Percentiles rank a stretch among this genome's conserved stretches.
These are phyloP conservation scores for Martes martes DNA, from an alignment of 2,113 vertebrate species.

Conservation along the genomic window DNA sequence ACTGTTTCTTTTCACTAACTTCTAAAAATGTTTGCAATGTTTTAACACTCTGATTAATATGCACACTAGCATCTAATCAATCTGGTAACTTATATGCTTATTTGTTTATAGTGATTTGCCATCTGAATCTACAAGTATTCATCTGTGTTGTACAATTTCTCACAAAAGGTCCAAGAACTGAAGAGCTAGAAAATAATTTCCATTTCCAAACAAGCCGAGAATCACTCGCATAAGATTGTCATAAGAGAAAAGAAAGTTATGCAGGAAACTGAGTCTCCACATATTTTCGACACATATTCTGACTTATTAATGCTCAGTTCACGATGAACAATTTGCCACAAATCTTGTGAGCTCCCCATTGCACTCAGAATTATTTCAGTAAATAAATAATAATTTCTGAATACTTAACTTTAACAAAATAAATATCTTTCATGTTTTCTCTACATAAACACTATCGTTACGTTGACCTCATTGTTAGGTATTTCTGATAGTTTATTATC, in stretches of 20 bases:
- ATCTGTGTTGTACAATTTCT: constrained; percentile 72
- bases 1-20: constrained; percentile 26
- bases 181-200: background rate
- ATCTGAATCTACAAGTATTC: constrained; percentile 58
- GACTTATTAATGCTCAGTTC: background rate
- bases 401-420: background rate
- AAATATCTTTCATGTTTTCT: background rate
- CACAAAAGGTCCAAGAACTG: background rate
- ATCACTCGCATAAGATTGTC: background rate
- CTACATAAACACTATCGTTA: background rate
- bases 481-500: background rate
- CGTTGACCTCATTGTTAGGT: background rate
- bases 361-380: background rate
- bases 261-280: background rate
- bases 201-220: background rate
- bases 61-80: constrained; percentile 69
- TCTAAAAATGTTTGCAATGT: background rate
- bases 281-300: constrained; percentile 45
- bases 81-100: constrained; percentile 63
- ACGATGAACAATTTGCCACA: background rate
- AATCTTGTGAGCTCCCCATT: constrained; percentile 21
- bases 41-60: constrained; percentile 79
- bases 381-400: no score
- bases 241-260: background rate
- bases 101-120: constrained; percentile 66